Evolutionary conservation across 2,113 vertebrate genomes (phyloP).

Genomic region (Charadrius vociferus): DNA sequence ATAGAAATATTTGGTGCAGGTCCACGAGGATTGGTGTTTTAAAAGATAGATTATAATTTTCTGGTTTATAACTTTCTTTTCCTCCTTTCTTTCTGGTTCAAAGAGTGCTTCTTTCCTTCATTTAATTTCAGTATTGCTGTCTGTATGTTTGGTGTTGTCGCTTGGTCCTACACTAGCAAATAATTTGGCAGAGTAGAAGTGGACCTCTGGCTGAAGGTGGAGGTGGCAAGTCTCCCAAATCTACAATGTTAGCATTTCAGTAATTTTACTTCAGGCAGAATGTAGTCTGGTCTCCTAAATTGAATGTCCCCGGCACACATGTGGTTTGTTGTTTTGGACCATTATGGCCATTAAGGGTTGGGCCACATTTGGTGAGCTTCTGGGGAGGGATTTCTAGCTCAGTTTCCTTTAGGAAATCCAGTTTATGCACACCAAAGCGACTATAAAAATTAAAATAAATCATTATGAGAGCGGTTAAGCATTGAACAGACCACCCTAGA

Average conservation of each 20-base stretch:
- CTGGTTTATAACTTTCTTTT: background rate
- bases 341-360: background rate
- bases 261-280: background rate
- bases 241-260: rapidly evolving
- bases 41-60: background rate
- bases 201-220: background rate
- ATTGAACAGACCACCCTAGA: background rate
- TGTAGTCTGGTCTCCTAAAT: background rate
- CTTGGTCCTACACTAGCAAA: background rate
- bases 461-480: background rate
- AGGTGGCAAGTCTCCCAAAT: background rate
- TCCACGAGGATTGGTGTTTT: background rate
- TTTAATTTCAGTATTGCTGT: background rate
- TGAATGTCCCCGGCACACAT: background rate
- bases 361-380: background rate
- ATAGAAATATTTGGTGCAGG: background rate
- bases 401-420: background rate
- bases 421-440: background rate
- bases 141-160: background rate
- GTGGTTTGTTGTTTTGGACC: background rate
- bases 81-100: background rate
- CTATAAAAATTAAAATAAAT: background rate
- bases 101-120: background rate
- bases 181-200: background rate
- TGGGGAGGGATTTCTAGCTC: background rate